Evolutionary conservation across 2,888 invertebrate genomes (phyloP).

Genomic region (Bembecia ichneumoniformis): DNA sequence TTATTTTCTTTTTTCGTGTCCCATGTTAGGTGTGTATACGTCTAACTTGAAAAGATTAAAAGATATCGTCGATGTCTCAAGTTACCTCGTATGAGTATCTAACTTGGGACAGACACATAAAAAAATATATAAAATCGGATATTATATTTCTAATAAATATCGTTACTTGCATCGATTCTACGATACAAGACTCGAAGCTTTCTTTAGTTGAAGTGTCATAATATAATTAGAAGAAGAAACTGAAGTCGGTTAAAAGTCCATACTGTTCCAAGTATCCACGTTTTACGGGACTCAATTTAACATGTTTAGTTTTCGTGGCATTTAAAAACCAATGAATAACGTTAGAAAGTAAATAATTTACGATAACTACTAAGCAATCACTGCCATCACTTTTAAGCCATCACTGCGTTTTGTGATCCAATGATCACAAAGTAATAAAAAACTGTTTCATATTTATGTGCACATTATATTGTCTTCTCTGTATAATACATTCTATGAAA

Average conservation of each 20-base stretch:
- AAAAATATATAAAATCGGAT: not conserved
- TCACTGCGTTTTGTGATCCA: too few species aligned
- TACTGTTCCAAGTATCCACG: not conserved
- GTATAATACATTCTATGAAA: too few species aligned
- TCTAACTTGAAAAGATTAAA: not conserved
- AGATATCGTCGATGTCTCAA: not conserved
- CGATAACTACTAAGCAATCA: too few species aligned
- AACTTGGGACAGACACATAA: not conserved
- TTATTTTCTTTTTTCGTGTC: not conserved
- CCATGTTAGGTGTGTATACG: not conserved
- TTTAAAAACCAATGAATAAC: too few species aligned
- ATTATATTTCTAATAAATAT: not conserved
- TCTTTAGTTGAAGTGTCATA: not conserved
- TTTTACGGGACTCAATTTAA: not conserved
- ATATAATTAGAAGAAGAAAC: not conserved
- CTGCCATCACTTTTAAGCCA: too few species aligned
- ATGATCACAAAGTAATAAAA: too few species aligned
- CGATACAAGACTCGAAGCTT: not conserved
- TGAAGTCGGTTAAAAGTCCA: not conserved
- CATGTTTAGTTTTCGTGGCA: too few species aligned
- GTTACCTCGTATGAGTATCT: constrained; percentile 1
- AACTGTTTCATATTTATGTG: too few species aligned
- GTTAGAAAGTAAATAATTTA: too few species aligned
- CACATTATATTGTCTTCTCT: too few species aligned
- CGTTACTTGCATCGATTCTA: not conserved